Conservation (phyloP, 2,888 invertebrate genomes). For the Dolomedes plantarius region DNA sequence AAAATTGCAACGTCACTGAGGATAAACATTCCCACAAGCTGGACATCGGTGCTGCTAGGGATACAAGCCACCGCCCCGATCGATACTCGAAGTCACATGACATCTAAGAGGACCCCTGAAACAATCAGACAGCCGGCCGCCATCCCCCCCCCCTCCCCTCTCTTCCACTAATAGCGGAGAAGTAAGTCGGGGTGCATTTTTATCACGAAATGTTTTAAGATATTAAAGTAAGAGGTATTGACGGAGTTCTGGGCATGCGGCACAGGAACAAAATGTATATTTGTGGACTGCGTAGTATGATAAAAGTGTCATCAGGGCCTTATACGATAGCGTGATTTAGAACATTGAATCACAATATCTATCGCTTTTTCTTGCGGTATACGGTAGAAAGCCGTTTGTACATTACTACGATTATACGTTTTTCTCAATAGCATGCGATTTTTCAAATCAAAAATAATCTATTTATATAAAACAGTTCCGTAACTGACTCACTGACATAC, state of each 20-base stretch:
- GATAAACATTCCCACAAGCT: not conserved
- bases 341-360: no score
- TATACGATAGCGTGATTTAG: no score
- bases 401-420: no score
- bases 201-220: not conserved
- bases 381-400: no score
- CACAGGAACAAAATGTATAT: no score
- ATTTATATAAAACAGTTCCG: no score
- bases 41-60: not conserved
- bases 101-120: not conserved
- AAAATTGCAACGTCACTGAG: not conserved
- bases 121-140: conserved; percentile 31
- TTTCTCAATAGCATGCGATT: no score
- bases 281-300: no score
- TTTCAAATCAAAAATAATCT: no score
- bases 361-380: no score
- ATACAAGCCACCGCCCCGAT: conserved; percentile 61
- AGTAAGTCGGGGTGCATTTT: conserved; percentile 1
- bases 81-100: conserved; percentile 57
- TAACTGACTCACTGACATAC: no score
- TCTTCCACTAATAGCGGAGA: not conserved
- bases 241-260: not conserved
- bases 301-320: no score
- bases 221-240: not conserved
- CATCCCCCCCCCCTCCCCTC: not conserved